Conservation (phyloP, 2,797 vertebrate species). For the Chelon labrosus region DNA sequence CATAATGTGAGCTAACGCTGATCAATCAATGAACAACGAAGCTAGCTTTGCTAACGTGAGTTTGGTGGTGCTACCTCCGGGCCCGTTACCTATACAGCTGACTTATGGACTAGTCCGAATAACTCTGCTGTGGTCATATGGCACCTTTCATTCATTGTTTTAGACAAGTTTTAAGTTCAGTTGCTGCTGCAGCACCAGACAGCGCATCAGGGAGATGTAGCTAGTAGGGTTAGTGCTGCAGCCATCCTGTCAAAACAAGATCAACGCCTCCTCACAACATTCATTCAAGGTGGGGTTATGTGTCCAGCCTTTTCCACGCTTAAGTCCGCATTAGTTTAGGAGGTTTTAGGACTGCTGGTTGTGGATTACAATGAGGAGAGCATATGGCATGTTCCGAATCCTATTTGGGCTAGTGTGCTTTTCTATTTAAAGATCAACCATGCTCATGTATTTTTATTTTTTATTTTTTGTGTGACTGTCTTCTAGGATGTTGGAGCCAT, state of each 20-base stretch:
- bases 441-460: background rate
- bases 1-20: slow-evolving; percentile 40
- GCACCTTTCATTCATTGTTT: background rate
- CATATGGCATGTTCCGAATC: too few relatives aligned
- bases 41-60: slow-evolving; percentile 63
- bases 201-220: background rate
- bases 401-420: background rate
- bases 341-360: background rate
- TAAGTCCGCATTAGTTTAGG: too few relatives aligned
- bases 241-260: slow-evolving; percentile 67
- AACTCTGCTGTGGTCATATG: background rate
- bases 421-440: background rate
- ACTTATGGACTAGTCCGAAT: slow-evolving; percentile 22
- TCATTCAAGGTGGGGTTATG: background rate
- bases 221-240: slow-evolving; percentile 24
- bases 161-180: background rate
- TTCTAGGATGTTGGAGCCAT: slow-evolving; percentile 84
- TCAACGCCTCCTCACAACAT: slow-evolving; percentile 13
- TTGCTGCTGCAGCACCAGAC: slow-evolving; percentile 13
- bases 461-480: slow-evolving; percentile 21
- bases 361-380: background rate
- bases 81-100: slow-evolving; percentile 39
- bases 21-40: slow-evolving; percentile 71
- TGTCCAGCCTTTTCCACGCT: background rate
- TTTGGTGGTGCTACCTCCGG: slow-evolving; percentile 32